phyloP scores from a whole-genome alignment of 2,888 invertebrate genomes.

The Ethmia dodecea region DNA sequence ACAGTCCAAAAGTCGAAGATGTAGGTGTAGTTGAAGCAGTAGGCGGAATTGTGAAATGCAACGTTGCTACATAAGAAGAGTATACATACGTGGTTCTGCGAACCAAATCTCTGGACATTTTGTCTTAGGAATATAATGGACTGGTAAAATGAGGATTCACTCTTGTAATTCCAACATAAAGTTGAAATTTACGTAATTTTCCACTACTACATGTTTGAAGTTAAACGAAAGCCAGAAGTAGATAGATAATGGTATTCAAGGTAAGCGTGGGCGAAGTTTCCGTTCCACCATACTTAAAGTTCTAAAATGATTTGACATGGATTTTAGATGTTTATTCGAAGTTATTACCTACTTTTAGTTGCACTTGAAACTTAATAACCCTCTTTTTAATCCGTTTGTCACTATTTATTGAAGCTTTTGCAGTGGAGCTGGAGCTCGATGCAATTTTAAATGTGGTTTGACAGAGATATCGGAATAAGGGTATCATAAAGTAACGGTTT shows the following conservation, averaged over 20 bases:
- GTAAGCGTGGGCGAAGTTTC: slow-evolving; percentile 43
- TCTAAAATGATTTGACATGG: slow-evolving; percentile 32
- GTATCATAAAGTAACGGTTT: slow-evolving; percentile 1
- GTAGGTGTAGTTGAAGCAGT: slow-evolving; percentile 47
- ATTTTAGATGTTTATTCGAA: slow-evolving; percentile 31
- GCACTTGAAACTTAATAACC: slow-evolving; percentile 20
- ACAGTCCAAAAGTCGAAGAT: slow-evolving; percentile 28
- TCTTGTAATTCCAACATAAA: slow-evolving; percentile 21
- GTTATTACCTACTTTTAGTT: no score
- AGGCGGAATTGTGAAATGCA: slow-evolving; percentile 53
- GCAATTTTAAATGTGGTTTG: no score
- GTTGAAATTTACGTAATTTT: slow-evolving; percentile 32
- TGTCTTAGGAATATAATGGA: slow-evolving; percentile 15
- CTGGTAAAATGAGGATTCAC: no score
- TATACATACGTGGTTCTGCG: slow-evolving; percentile 32
- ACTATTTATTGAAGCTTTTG: not conserved
- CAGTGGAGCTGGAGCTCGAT: no score
- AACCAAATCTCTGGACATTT: slow-evolving; percentile 28
- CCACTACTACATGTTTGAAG: slow-evolving; percentile 32
- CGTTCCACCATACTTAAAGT: slow-evolving; percentile 31
- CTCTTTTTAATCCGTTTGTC: slow-evolving; percentile 1
- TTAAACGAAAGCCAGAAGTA: slow-evolving; percentile 34
- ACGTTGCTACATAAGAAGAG: slow-evolving; percentile 36
- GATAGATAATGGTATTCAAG: slow-evolving; percentile 43
- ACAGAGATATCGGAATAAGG: slow-evolving; percentile 1